Base-by-base conservation (phyloP, 2,797 vertebrate genomes). In the Sebastes matsubarae region DNA sequence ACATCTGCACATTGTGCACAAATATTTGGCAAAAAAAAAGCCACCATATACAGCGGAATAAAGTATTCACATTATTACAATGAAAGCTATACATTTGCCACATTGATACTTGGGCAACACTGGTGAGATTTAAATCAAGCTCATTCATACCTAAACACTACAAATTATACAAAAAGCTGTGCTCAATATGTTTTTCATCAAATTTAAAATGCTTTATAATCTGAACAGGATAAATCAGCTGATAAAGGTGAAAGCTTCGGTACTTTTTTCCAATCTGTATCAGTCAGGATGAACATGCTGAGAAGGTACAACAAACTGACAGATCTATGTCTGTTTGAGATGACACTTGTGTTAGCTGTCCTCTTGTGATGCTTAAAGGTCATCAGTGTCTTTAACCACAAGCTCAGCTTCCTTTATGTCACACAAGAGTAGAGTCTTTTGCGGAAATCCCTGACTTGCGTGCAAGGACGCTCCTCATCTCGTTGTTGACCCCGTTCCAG, bases 371-470 rank as follows among this genome's bases (percentile, higher is more conserved):
- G 55, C 16, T 57, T 72, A 27, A 58, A 77, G 52, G 58, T 72
- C 58, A 77, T 38, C 74, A 29, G 27, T 74, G 67, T 79, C 73
- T 77, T 38, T 20, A 29, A 55, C 30, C 58, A 20, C 63, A 4
- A 68, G 20, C 54, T 70, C 13, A 11, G 46, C 55, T 73, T 8
- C 20, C 61, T 60, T 69, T 18, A 22, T 25, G 63, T 96, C 87
- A 97, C 87, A 97, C 97, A 29, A 99, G 94, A 0, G 97, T 99
- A 0, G 97, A 98, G 79, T 98, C 97, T 92, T 97, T 99, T 52
- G 96, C 94, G 0, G 93, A 87, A 38, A 93, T 88, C 13, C 90
- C 89, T 0, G 95, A 83, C 88, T 96, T 97, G 1, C 95, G 94
- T 0, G 97, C 89, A 52, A 96, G 90, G 58, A 95, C 92, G 0